Evolutionary conservation across 2,888 invertebrate species (phyloP).

Genomic region (Agrochola lychnidis): DNA sequence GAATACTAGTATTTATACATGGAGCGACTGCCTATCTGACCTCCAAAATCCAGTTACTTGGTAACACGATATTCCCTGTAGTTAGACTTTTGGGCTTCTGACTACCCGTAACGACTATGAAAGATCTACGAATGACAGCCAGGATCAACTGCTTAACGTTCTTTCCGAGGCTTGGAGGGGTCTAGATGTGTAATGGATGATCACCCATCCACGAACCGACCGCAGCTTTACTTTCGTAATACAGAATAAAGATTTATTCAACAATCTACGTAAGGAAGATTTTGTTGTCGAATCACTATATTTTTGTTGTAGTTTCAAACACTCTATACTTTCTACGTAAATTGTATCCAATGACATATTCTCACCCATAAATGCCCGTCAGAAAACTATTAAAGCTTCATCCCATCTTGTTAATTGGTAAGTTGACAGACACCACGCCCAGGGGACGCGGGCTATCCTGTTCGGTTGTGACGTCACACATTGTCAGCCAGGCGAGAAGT

Average conservation of each 20-base stretch:
- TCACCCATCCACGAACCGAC: too few species aligned
- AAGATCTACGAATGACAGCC: too few species aligned
- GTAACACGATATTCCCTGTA: too few species aligned
- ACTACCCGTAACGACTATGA: too few species aligned
- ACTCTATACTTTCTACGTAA: background rate
- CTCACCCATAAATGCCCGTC: background rate
- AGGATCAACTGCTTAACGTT: too few species aligned
- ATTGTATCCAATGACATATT: background rate
- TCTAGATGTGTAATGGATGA: too few species aligned
- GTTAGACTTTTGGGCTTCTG: too few species aligned
- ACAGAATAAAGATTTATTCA: too few species aligned
- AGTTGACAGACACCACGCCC: conserved; percentile 43
- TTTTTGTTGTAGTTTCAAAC: background rate
- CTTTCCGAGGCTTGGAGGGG: too few species aligned
- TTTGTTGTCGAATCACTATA: background rate
- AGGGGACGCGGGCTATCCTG: conserved; percentile 32
- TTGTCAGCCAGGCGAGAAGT: conserved; percentile 21
- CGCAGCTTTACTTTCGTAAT: background rate
- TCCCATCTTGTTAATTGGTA: conserved; percentile 32
- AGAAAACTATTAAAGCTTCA: conserved; percentile 31
- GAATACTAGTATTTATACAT: too few species aligned
- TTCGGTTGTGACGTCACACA: conserved; percentile 33
- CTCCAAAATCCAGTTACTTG: too few species aligned
- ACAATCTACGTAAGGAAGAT: background rate
- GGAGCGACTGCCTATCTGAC: too few species aligned